Conservation (phyloP, 2,888 invertebrate genomes). For the Drosophila prostipennis region DNA sequence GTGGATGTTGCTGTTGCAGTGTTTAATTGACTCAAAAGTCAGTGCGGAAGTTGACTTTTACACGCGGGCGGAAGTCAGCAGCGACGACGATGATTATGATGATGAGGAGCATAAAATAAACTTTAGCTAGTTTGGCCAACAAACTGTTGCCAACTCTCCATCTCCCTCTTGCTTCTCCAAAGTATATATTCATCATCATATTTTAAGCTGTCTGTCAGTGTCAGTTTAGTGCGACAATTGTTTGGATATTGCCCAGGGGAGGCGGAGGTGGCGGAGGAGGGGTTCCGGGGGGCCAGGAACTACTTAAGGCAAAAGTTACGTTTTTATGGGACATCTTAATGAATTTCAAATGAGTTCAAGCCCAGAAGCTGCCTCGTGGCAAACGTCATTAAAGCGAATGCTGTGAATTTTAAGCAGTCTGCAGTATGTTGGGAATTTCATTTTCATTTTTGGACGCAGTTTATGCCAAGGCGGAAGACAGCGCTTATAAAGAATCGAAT, state of each 20-base stretch:
- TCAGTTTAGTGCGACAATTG: constrained; percentile 62
- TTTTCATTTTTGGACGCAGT: not conserved
- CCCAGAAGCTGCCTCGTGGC: constrained; percentile 45
- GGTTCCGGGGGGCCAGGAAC: constrained; percentile 1
- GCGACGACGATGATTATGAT: constrained; percentile 19
- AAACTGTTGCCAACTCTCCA: constrained; percentile 50
- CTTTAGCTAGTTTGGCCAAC: constrained; percentile 57
- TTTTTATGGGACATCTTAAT: constrained; percentile 53
- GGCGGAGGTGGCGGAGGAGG: not conserved
- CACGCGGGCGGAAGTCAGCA: constrained; percentile 60
- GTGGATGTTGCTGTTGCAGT: constrained; percentile 33
- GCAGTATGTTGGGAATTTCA: constrained; percentile 32
- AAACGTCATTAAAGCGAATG: constrained; percentile 52
- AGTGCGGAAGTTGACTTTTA: constrained; percentile 62
- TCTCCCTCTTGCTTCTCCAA: not conserved
- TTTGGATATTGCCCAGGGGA: constrained; percentile 46
- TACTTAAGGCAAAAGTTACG: constrained; percentile 51
- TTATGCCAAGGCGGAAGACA: constrained; percentile 40
- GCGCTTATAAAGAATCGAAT: constrained; percentile 17
- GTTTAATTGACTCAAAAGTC: constrained; percentile 72
- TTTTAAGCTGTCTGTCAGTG: constrained; percentile 55
- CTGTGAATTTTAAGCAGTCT: constrained; percentile 48
- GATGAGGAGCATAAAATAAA: constrained; percentile 48
- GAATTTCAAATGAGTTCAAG: constrained; percentile 60
- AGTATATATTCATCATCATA: constrained; percentile 48